These are phyloP conservation scores for Ianthella basta DNA, from an alignment of 37 sponge, comb jelly and placozoan species.

Conservation along the genomic window DNA sequence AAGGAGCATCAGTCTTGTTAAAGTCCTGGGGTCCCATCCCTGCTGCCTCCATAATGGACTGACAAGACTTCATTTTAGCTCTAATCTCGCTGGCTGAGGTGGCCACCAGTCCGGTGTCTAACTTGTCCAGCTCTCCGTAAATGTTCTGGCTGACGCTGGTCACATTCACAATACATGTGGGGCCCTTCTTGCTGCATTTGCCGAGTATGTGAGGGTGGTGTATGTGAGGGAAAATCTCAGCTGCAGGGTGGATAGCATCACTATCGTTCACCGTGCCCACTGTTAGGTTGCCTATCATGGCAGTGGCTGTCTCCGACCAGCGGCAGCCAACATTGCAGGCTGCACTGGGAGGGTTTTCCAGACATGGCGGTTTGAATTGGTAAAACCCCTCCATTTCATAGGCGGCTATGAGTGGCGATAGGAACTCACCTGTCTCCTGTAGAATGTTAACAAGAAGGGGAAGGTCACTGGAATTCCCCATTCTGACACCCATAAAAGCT, in stretches of 20 bases:
- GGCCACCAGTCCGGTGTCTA: constrained; percentile 25
- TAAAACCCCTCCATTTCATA: constrained; percentile 39
- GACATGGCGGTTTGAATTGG: constrained; percentile 48
- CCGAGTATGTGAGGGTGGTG: constrained; percentile 35
- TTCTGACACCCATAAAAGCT: constrained; percentile 6
- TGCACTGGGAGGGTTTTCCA: constrained; percentile 27
- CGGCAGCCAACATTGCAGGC: constrained; percentile 19
- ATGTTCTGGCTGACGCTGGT: constrained; percentile 29
- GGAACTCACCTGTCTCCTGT: constrained; percentile 28
- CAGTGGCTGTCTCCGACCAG: constrained; percentile 25
- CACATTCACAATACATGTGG: constrained; percentile 19
- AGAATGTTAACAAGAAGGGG: background rate
- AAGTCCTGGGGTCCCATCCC: constrained; percentile 24
- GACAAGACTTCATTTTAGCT: constrained; percentile 49
- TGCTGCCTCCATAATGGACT: constrained; percentile 38
- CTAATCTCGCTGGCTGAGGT: constrained; percentile 40
- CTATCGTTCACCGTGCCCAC: background rate
- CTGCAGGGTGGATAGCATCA: constrained; percentile 43
- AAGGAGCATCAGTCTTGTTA: constrained; percentile 38
- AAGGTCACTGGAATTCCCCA: background rate
- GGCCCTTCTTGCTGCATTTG: background rate
- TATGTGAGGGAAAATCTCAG: constrained; percentile 36
- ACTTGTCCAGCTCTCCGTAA: constrained; percentile 1
- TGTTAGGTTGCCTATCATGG: constrained; percentile 10
- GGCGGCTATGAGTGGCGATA: constrained; percentile 34